Evolutionary conservation across 2,797 vertebrate species (phyloP).

Genomic region (Selene dorsalis): DNA sequence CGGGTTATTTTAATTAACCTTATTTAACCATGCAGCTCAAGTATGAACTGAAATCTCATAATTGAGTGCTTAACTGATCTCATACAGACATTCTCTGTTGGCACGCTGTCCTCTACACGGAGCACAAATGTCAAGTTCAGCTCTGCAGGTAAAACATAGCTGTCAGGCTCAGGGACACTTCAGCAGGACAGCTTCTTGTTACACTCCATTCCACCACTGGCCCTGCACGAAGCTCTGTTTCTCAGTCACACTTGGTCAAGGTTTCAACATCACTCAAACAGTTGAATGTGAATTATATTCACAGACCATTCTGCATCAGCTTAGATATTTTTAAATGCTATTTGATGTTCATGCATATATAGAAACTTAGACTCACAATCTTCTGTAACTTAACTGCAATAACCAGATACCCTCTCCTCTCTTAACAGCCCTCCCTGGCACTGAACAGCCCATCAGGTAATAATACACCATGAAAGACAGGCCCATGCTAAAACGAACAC

Average conservation of each 20-base stretch:
- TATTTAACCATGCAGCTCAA: slow-evolving; percentile 1
- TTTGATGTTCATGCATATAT: slow-evolving; percentile 44
- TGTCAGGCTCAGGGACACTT: slow-evolving; percentile 39
- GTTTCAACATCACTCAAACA: neutral
- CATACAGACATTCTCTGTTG: neutral
- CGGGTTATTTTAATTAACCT: slow-evolving; percentile 19
- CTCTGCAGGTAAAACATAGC: slow-evolving; percentile 11
- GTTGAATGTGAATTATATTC: slow-evolving; percentile 1
- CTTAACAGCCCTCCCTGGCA: slow-evolving; percentile 57
- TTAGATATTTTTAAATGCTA: slow-evolving; percentile 18
- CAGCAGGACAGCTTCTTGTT: slow-evolving; percentile 6
- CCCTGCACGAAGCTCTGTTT: neutral
- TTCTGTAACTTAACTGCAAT: slow-evolving; percentile 40
- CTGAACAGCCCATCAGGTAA: slow-evolving; percentile 39
- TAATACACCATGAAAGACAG: slow-evolving; percentile 48
- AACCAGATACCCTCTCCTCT: slow-evolving; percentile 40
- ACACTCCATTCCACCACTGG: neutral
- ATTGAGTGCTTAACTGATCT: slow-evolving; percentile 22
- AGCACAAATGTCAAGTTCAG: slow-evolving; percentile 32
- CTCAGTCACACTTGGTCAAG: slow-evolving; percentile 14
- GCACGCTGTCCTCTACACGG: neutral
- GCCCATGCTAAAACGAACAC: slow-evolving; percentile 64
- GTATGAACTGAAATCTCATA: neutral
- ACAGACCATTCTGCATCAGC: neutral
- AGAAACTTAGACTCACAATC: slow-evolving; percentile 36